Evolutionary conservation across 2,888 invertebrate species (phyloP), one percentile per base, ranked within the genome.

Genomic region (Dolichomitus sp.): DNA sequence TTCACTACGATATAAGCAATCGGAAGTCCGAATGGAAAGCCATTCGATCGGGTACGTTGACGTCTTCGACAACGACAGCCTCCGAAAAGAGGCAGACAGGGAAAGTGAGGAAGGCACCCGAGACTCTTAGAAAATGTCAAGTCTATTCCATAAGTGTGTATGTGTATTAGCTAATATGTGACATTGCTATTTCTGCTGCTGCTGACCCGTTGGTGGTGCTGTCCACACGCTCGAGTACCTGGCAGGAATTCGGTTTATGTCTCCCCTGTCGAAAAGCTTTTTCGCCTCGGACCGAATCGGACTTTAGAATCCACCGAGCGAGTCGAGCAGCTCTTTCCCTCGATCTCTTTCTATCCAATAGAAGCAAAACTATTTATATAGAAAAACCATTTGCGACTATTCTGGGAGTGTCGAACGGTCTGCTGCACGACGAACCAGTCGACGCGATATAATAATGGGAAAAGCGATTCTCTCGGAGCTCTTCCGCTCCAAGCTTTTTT

Each of bases 1-100:
- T 88, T 87, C 87, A 84, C 84, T 75, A 83, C 84, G 81, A 86
- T 85, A 84, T 85, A 88, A 90, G 89, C 88, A 87, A 88, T 85
- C 88, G 82, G 68, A 84, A 84, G 85, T 87, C 83, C 81, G 76
- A 81, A 83, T 83, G 78, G 79, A 81, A 84, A 79, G 74, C 81
- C 79, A 81, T 84, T 83, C 65, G 65, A 37, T 77, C 73, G 63
- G 27, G 59, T 45, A 48, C 45, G 45, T 65, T 45, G 61, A 33
- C 61, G 19, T 45, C 23, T 84, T 81, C 59, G 63, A 74, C 68
- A 76, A 73, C 81, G 72, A 63, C 37, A 37, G 37, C 7, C 37
- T 37, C 6, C 37, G 9, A 9, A 37, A 17, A 72, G 30, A 72
- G 50, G 37, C 17, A 37, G 14, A 27, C 37, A 23, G 37, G 54